These are phyloP conservation scores for Pseudopleuronectes americanus DNA, from an alignment of 2,797 vertebrate species.

Conservation along the genomic window DNA sequence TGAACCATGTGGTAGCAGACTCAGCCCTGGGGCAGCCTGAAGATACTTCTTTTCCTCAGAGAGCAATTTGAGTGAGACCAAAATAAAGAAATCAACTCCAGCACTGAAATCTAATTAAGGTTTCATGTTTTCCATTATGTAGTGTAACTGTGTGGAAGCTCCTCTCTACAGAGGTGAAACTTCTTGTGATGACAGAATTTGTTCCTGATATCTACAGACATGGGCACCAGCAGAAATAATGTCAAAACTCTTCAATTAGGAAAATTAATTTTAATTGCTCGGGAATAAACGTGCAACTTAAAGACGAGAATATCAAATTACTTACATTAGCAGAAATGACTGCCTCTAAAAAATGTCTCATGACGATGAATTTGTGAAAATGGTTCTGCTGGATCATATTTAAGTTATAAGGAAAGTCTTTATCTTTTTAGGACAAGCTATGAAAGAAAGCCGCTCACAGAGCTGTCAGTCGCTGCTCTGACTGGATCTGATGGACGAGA, in stretches of 20 bases:
- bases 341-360: too few species aligned
- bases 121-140: neutral
- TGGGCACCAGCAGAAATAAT: neutral
- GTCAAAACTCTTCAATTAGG: neutral
- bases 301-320: too few species aligned
- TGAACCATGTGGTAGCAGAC: neutral
- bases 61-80: neutral
- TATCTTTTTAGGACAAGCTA: too few species aligned
- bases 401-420: too few species aligned
- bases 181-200: neutral
- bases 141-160: neutral
- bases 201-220: neutral
- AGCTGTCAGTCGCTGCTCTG: too few species aligned
- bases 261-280: too few species aligned
- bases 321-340: too few species aligned
- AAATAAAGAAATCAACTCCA: neutral
- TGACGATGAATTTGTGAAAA: too few species aligned
- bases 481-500: too few species aligned
- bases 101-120: conserved; percentile 7
- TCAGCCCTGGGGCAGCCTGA: neutral
- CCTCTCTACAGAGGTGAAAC: neutral
- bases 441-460: too few species aligned
- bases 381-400: too few species aligned
- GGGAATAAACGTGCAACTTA: too few species aligned
- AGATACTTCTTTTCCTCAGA: conserved; percentile 2